phyloP scores from a whole-genome alignment of 2,888 invertebrate genomes.

The Lacanobia oleracea region DNA sequence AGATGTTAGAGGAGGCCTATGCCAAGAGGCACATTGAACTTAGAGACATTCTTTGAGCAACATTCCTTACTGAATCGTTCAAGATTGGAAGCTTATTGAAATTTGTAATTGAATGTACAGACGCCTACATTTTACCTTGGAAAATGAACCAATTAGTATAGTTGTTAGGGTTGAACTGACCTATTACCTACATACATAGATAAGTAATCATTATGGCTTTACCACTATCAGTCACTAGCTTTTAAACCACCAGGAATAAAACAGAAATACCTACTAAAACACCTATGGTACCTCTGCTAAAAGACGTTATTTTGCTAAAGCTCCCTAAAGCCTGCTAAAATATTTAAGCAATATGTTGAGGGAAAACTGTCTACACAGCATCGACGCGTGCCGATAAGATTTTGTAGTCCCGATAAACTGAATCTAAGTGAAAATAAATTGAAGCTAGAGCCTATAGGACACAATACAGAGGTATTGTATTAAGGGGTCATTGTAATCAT shows the following conservation, averaged over 20 bases:
- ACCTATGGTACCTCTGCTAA: too few species aligned
- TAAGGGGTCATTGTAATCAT: too few species aligned
- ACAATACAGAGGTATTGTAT: too few species aligned
- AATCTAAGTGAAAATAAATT: slow-evolving; percentile 34
- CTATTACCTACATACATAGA: too few species aligned
- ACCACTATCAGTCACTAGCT: too few species aligned
- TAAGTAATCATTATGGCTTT: too few species aligned
- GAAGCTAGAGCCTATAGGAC: background rate
- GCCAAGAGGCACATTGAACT: too few species aligned
- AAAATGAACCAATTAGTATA: background rate
- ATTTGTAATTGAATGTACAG: too few species aligned
- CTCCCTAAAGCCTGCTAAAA: background rate
- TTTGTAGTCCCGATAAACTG: slow-evolving; percentile 4
- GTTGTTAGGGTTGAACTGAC: background rate
- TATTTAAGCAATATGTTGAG: background rate
- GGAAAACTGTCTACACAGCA: background rate
- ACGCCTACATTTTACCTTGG: background rate
- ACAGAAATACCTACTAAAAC: background rate
- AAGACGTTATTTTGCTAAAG: background rate
- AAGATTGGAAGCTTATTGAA: too few species aligned
- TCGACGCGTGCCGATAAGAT: background rate
- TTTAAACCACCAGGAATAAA: background rate
- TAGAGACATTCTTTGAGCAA: too few species aligned
- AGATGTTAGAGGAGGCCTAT: too few species aligned
- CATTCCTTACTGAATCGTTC: too few species aligned